Conservation (phyloP, 2,888 invertebrate genomes). For the Acanthosepion pharaonis region DNA sequence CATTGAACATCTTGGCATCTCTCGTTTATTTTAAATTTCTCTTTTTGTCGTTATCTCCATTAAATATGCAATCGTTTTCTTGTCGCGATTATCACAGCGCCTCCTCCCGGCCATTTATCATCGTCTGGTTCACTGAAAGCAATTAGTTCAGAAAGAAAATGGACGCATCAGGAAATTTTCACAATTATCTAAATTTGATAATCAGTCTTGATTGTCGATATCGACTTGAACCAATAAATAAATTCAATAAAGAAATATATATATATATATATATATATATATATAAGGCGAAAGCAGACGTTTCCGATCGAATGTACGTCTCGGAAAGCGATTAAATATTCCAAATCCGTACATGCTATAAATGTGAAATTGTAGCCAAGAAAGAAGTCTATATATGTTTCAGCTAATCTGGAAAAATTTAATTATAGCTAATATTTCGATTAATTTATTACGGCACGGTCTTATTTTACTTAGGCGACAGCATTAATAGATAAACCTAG, state of each 20-base stretch:
- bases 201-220: constrained; percentile 33
- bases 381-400: no score
- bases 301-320: no score
- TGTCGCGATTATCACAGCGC: background rate
- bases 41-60: background rate
- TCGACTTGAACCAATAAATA: background rate
- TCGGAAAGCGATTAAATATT: no score
- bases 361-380: no score
- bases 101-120: background rate
- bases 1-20: background rate
- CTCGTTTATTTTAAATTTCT: background rate
- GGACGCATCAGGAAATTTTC: background rate
- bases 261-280: no score
- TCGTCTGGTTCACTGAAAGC: background rate
- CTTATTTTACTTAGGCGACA: no score
- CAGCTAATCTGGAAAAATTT: no score
- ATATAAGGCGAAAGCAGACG: no score
- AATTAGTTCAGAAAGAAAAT: background rate
- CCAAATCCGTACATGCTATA: no score
- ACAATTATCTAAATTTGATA: constrained; percentile 33
- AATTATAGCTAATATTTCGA: no score
- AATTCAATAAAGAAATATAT: background rate
- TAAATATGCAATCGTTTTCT: background rate
- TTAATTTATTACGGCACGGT: no score
- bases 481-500: no score